phyloP scores from a whole-genome alignment of 2,797 vertebrate species.

The Catharus ustulatus region DNA sequence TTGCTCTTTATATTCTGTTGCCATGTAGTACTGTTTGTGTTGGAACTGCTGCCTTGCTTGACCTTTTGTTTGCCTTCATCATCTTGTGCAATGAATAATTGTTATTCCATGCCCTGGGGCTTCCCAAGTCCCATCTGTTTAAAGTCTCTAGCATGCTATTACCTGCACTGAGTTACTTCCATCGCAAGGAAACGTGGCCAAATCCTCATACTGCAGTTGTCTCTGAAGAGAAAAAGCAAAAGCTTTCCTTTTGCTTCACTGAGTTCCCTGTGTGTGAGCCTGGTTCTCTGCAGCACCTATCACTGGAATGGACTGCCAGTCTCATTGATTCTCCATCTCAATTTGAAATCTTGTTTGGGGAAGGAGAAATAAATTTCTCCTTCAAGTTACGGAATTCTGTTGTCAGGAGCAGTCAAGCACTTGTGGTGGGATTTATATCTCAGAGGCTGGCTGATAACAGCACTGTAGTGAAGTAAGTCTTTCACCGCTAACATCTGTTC shows the following conservation, averaged over 20 bases:
- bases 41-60: neutral
- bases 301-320: neutral
- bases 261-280: neutral
- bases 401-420: neutral
- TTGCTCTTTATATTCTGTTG: neutral
- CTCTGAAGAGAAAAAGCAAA: neutral
- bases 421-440: neutral
- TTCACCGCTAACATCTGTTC: conserved; percentile 3
- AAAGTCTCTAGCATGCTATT: neutral
- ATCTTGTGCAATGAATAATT: neutral
- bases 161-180: neutral
- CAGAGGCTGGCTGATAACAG: neutral
- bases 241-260: neutral
- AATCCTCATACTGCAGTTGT: neutral
- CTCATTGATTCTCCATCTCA: neutral
- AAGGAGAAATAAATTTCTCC: neutral
- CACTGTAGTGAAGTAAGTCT: neutral
- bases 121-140: conserved; percentile 20
- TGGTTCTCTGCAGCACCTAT: neutral
- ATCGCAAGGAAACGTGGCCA: rapidly evolving
- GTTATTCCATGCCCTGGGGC: neutral
- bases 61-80: conserved; percentile 37
- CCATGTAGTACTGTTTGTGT: neutral
- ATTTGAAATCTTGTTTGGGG: neutral
- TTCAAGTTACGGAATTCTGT: neutral